Conservation (phyloP, 2,888 invertebrate genomes). For the Mythimna albipuncta region DNA sequence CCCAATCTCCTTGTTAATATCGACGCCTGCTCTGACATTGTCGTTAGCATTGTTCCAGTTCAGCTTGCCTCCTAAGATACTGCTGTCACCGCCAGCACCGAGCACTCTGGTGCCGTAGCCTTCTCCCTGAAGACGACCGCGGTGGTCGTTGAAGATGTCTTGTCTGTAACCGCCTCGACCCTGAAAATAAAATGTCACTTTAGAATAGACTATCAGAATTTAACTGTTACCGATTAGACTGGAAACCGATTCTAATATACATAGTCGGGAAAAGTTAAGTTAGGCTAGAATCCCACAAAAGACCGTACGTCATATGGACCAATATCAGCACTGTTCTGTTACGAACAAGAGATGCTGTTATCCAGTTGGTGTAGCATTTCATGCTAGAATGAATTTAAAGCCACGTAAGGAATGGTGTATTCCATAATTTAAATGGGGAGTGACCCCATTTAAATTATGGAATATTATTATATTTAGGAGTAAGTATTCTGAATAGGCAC, state of each 20-base stretch:
- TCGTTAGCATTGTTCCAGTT: conserved; percentile 75
- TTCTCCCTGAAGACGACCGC: conserved; percentile 75
- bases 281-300: neutral
- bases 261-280: neutral
- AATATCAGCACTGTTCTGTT: neutral
- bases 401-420: too few relatives aligned
- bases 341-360: neutral
- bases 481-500: too few relatives aligned
- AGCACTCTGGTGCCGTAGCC: conserved; percentile 78
- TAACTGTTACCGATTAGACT: neutral
- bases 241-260: too few relatives aligned
- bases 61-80: conserved; percentile 75
- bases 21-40: conserved; percentile 74
- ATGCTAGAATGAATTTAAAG: neutral
- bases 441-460: too few relatives aligned
- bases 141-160: conserved; percentile 79
- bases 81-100: conserved; percentile 75
- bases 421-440: too few relatives aligned
- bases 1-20: conserved; percentile 76
- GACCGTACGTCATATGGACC: fast-evolving
- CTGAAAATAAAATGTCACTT: conserved; percentile 55
- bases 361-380: too few relatives aligned
- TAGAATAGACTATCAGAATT: neutral
- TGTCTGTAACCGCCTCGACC: conserved; percentile 81
- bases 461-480: too few relatives aligned